Base-by-base conservation (phyloP, 2,888 invertebrate species). In the Sthenelais limicola region DNA sequence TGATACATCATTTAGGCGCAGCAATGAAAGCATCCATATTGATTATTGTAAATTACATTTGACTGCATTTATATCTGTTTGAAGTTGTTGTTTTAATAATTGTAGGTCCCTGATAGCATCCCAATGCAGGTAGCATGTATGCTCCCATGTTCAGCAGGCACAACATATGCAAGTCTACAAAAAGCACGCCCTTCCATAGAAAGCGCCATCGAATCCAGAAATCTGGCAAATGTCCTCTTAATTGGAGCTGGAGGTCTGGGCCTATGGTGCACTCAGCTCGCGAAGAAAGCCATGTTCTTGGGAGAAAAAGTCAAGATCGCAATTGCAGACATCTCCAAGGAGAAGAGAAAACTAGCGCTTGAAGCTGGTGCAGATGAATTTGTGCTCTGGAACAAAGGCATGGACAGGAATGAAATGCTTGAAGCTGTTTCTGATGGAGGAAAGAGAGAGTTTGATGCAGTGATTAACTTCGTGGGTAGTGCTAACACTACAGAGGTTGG, bases 201-300 rank as follows among this genome's bases (percentile, higher is more conserved):
- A 24, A 32, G 33, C 32, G 56, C 28, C 15, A 5, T 56, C 3
- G 18, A 5, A 24, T 32, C 56, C 30, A 32, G 56, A 18, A 33
- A 33, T n/a, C 26, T n/a, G 2, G 56, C 56, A 7, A 28, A 24
- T 21, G n/a, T 56, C 3, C 56, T 56, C 32, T 5, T 32, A 18
- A 56, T 56, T 28, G 56, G 56, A 21, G 56, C 56, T n/a, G 56
- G 56, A 30, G 56, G 56, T 2, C 32, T 56, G 12, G 56, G 56
- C 15, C 56, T 30, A 18, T 56, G 56, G 56, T 18, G 30, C 30
- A 56, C 33, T 33, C 56, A 56, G 32, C 56, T 56, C 1, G 28
- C 21, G 1, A 56, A 56, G 32, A 56, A 32, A 15, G 56, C 30
- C 32, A 15, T 30, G 7, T 32, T 56, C 21, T 18, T 12, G 9